phyloP scores from a whole-genome alignment of 2,113 vertebrate genomes.

The Toxotes jaculatrix region DNA sequence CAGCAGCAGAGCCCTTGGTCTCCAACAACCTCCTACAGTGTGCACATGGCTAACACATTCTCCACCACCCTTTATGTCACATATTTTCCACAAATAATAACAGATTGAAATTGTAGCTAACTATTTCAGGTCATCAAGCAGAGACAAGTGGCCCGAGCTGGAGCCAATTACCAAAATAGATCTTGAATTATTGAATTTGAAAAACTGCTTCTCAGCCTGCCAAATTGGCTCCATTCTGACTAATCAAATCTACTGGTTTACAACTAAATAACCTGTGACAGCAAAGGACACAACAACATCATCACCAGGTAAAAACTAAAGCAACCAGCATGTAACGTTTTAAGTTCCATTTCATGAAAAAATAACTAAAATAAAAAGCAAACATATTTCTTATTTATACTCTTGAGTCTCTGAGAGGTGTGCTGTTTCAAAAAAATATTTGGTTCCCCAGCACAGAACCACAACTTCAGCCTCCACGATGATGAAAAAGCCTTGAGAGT shows the following conservation, averaged over 20 bases:
- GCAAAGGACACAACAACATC: neutral
- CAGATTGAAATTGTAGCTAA: slow-evolving; percentile 7
- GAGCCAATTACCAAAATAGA: slow-evolving; percentile 3
- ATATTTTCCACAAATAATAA: slow-evolving; percentile 23
- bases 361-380: neutral
- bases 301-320: neutral
- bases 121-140: slow-evolving; percentile 5
- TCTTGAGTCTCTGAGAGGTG: neutral
- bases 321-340: neutral
- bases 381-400: neutral
- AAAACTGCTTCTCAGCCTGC: neutral
- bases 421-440: neutral
- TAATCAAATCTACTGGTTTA: neutral
- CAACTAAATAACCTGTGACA: neutral
- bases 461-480: neutral
- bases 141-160: neutral
- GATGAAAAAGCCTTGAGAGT: neutral
- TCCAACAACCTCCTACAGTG: slow-evolving; percentile 44
- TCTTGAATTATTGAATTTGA: neutral
- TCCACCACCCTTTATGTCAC: slow-evolving; percentile 2
- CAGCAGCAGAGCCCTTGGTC: slow-evolving; percentile 2
- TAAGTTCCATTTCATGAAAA: neutral
- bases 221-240: neutral
- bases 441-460: neutral
- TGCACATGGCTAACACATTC: slow-evolving; percentile 41